These are phyloP conservation scores for Biston stratarius DNA, from an alignment of 2,888 invertebrate genomes.

Conservation along the genomic window DNA sequence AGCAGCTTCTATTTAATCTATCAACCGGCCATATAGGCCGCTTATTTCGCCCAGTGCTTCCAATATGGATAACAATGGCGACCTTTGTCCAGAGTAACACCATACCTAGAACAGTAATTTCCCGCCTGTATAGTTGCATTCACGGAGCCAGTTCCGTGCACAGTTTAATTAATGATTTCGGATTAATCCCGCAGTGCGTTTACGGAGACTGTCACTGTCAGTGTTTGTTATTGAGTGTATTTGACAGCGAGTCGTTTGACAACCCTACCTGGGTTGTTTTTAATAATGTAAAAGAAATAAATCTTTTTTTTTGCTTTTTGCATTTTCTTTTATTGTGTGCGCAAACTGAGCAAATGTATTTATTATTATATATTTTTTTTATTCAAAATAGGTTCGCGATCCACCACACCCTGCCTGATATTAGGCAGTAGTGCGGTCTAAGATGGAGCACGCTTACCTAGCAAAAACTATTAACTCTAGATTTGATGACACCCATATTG, in stretches of 20 bases:
- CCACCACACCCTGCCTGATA: too few relatives aligned
- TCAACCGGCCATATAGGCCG: not conserved
- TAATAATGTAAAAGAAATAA: not conserved
- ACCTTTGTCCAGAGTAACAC: conserved; percentile 19
- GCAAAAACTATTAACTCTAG: too few relatives aligned
- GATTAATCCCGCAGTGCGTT: conserved; percentile 61
- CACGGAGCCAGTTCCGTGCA: conserved; percentile 46
- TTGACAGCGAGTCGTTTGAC: conserved; percentile 19
- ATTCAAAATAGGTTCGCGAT: too few relatives aligned
- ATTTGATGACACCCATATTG: too few relatives aligned
- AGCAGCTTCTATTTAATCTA: conserved; percentile 12
- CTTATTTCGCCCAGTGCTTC: conserved; percentile 21
- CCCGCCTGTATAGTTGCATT: conserved; percentile 42
- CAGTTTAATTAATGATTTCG: conserved; percentile 64
- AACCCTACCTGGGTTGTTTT: not conserved
- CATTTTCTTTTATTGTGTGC: too few relatives aligned
- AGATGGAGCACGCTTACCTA: too few relatives aligned
- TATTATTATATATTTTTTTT: too few relatives aligned
- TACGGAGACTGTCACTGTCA: conserved; percentile 56
- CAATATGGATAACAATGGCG: conserved; percentile 22
- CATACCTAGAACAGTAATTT: conserved; percentile 12
- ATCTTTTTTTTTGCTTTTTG: not conserved
- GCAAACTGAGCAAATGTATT: too few relatives aligned
- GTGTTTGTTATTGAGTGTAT: conserved; percentile 11
- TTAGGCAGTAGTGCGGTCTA: too few relatives aligned